phyloP scores from a whole-genome alignment of 2,113 vertebrate genomes.

The Clarias gariepinus region DNA sequence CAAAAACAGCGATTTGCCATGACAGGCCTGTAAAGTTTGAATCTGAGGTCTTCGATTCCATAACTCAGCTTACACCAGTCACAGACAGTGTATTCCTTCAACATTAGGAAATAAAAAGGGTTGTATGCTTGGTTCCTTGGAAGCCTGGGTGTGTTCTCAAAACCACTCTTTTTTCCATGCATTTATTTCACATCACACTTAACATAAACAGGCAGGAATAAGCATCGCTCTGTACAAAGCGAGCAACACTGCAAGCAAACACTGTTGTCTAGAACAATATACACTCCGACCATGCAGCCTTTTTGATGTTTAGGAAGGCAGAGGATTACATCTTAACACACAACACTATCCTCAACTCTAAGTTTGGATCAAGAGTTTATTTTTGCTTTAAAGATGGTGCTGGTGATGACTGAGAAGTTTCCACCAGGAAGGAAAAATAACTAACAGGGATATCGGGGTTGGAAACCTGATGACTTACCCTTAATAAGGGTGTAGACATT shows the following conservation, averaged over 20 bases:
- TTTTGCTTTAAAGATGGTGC: slow-evolving; percentile 26
- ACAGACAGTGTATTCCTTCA: neutral
- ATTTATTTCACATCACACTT: neutral
- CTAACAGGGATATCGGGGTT: too few species aligned
- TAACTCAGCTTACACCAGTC: neutral
- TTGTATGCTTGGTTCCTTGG: neutral
- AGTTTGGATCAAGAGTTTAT: slow-evolving; percentile 17
- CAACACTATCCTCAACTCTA: slow-evolving; percentile 11
- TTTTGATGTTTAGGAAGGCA: slow-evolving; percentile 7
- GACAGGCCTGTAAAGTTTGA: neutral
- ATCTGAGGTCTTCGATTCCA: neutral
- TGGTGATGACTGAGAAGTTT: slow-evolving; percentile 15
- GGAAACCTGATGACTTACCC: too few species aligned
- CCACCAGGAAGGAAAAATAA: neutral
- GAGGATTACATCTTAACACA: slow-evolving; percentile 38
- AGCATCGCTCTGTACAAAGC: neutral
- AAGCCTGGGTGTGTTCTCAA: neutral
- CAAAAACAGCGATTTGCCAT: neutral
- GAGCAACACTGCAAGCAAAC: slow-evolving; percentile 13
- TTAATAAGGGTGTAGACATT: neutral
- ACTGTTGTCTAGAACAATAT: slow-evolving; percentile 32
- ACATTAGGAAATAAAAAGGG: neutral
- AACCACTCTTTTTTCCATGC: neutral
- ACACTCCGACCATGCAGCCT: neutral
- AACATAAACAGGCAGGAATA: slow-evolving; percentile 32